These are phyloP conservation scores for Nomada fabriciana DNA, from an alignment of 2,888 invertebrate species.

Conservation along the genomic window DNA sequence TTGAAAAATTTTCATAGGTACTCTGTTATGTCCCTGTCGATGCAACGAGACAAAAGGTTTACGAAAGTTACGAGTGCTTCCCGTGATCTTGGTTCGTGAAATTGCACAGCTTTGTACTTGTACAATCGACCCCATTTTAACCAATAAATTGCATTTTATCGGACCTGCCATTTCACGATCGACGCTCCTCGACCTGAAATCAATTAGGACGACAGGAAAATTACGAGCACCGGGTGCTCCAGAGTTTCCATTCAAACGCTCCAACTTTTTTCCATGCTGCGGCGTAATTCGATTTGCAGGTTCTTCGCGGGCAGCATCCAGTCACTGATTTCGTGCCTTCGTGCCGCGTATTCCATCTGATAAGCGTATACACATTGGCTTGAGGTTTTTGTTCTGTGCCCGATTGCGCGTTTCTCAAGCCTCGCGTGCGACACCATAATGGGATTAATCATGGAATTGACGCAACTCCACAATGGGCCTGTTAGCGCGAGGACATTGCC, in stretches of 20 bases:
- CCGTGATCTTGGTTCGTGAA: constrained; percentile 5
- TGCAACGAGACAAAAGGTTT: background rate
- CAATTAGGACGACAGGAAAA: constrained; percentile 11
- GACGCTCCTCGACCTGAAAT: constrained; percentile 12
- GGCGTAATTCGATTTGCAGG: constrained; percentile 25
- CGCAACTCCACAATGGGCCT: constrained; percentile 55
- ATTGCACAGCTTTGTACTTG: constrained; percentile 22
- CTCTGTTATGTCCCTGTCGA: constrained; percentile 15
- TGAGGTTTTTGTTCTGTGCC: constrained; percentile 10
- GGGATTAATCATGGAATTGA: constrained; percentile 52
- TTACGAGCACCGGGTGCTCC: background rate
- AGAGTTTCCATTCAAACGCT: constrained; percentile 20
- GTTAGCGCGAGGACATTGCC: constrained; percentile 58
- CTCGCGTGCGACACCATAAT: constrained; percentile 48
- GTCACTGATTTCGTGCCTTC: constrained; percentile 8
- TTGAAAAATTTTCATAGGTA: no score
- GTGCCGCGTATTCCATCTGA: constrained; percentile 18
- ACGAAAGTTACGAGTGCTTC: background rate
- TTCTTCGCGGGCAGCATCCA: background rate
- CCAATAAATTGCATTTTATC: constrained; percentile 21
- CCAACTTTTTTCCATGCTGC: constrained; percentile 7
- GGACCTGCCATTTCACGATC: background rate
- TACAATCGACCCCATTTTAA: constrained; percentile 1
- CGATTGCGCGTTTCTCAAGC: background rate
- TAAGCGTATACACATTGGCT: background rate